Conservation (phyloP, 2,888 invertebrate genomes). For the Pomacea canaliculata region DNA sequence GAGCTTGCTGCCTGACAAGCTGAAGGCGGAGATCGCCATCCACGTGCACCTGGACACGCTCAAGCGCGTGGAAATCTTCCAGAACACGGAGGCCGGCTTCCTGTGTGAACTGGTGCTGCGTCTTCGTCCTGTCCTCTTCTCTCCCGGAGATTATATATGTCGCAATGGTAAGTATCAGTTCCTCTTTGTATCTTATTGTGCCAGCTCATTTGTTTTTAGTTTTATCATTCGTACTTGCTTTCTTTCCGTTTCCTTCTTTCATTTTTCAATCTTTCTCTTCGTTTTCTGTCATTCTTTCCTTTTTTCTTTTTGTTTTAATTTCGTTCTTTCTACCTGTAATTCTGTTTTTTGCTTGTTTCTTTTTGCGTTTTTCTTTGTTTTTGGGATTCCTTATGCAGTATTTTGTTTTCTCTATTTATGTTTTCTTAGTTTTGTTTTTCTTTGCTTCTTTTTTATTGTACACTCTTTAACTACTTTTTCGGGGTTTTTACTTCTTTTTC, state of each 20-base stretch:
- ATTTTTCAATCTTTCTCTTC: not conserved
- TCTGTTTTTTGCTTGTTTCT: not conserved
- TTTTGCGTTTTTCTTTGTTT: not conserved
- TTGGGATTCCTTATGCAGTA: not conserved
- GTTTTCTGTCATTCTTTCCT: not conserved
- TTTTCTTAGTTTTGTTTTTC: no score
- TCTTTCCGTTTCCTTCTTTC: not conserved
- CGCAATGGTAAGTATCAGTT: conserved; percentile 84
- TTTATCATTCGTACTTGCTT: not conserved
- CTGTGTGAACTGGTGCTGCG: conserved; percentile 95
- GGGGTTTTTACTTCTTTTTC: no score
- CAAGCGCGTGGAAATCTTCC: conserved; percentile 94
- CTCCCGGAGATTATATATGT: conserved; percentile 98
- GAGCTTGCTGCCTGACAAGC: conserved; percentile 79
- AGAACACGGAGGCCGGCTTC: conserved; percentile 99
- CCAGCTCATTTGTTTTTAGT: not conserved
- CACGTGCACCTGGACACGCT: conserved; percentile 98
- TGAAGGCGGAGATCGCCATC: conserved; percentile 99
- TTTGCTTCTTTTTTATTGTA: no score
- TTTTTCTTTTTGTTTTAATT: not conserved
- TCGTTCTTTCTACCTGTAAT: not conserved
- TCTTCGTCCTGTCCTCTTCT: conserved; percentile 94
- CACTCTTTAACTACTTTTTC: no score
- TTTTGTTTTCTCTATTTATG: not conserved
- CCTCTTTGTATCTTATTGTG: not conserved